These are phyloP conservation scores for Melitaea cinxia DNA, from an alignment of 1,140 invertebrate genomes.

Conservation along the genomic window DNA sequence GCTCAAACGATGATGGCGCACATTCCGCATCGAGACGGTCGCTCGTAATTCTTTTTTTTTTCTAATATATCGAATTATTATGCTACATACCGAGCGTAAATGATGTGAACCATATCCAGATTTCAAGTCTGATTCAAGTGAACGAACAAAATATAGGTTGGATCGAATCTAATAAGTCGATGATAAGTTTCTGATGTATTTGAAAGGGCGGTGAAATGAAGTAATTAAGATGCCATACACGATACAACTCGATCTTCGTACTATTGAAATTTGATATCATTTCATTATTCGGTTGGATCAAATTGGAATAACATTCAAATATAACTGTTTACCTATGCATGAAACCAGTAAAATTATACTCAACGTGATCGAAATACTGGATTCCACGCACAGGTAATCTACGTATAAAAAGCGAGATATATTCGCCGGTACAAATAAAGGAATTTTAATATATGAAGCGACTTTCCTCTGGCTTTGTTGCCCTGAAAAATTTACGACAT, in stretches of 20 bases:
- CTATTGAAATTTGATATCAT: neutral
- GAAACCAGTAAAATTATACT: conserved; percentile 36
- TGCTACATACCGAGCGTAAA: conserved; percentile 7
- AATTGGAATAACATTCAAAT: conserved; percentile 24
- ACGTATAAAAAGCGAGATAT: conserved; percentile 46
- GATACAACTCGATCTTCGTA: conserved; percentile 19
- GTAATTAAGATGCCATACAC: conserved; percentile 12
- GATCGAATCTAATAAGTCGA: neutral
- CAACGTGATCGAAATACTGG: conserved; percentile 48
- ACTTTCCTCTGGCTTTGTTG: conserved; percentile 49
- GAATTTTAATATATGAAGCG: conserved; percentile 62
- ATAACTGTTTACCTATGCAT: conserved; percentile 41
- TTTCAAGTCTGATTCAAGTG: neutral
- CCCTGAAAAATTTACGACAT: conserved; percentile 65
- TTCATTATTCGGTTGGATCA: conserved; percentile 29
- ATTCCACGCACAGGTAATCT: conserved; percentile 42
- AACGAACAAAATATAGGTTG: too few species aligned
- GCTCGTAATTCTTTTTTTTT: conserved; percentile 54
- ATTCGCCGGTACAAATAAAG: conserved; percentile 53
- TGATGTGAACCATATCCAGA: neutral
- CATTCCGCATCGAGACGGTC: conserved; percentile 40
- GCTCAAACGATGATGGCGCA: conserved; percentile 47
- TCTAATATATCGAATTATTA: conserved; percentile 40
- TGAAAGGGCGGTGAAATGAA: conserved; percentile 3
- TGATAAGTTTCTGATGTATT: neutral